phyloP scores from a whole-genome alignment of 1,140 invertebrate species.

The Leguminivora glycinivorella region DNA sequence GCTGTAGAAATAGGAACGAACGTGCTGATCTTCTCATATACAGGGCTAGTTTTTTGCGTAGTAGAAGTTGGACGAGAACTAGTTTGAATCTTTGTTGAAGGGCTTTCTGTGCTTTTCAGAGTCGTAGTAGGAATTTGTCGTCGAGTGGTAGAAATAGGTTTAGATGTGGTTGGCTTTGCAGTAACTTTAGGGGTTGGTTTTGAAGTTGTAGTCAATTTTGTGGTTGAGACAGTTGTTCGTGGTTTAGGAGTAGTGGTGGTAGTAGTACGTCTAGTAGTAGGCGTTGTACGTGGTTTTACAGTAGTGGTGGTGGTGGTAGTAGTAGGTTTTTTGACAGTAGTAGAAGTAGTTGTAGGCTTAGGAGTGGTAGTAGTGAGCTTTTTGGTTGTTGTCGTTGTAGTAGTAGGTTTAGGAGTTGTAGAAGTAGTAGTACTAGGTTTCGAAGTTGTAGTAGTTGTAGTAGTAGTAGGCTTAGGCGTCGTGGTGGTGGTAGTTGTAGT shows the following conservation, averaged over 20 bases:
- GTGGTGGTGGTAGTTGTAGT: slow-evolving; percentile 42
- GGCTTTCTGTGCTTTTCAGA: slow-evolving; percentile 36
- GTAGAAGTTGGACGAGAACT: slow-evolving; percentile 29
- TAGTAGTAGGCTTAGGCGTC: slow-evolving; percentile 37
- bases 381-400: slow-evolving; percentile 43
- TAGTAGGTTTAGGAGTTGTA: slow-evolving; percentile 45
- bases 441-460: slow-evolving; percentile 43
- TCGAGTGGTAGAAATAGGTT: slow-evolving; percentile 36
- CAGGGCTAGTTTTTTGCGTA: slow-evolving; percentile 34
- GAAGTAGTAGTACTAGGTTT: slow-evolving; percentile 42
- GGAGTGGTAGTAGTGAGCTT: slow-evolving; percentile 32
- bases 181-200: slow-evolving; percentile 44
- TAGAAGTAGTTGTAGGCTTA: slow-evolving; percentile 38
- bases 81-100: slow-evolving; percentile 40
- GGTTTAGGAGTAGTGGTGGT: slow-evolving; percentile 38
- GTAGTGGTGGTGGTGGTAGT: slow-evolving; percentile 36
- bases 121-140: slow-evolving; percentile 45
- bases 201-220: slow-evolving; percentile 26
- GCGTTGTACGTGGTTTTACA: slow-evolving; percentile 35
- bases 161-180: slow-evolving; percentile 38
- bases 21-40: slow-evolving; percentile 48
- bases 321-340: slow-evolving; percentile 36
- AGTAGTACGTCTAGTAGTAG: slow-evolving; percentile 16
- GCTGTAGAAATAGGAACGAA: slow-evolving; percentile 54
- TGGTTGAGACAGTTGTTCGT: slow-evolving; percentile 15